Base-by-base conservation (phyloP, 2,797 vertebrate species). In the Psittacula echo region DNA sequence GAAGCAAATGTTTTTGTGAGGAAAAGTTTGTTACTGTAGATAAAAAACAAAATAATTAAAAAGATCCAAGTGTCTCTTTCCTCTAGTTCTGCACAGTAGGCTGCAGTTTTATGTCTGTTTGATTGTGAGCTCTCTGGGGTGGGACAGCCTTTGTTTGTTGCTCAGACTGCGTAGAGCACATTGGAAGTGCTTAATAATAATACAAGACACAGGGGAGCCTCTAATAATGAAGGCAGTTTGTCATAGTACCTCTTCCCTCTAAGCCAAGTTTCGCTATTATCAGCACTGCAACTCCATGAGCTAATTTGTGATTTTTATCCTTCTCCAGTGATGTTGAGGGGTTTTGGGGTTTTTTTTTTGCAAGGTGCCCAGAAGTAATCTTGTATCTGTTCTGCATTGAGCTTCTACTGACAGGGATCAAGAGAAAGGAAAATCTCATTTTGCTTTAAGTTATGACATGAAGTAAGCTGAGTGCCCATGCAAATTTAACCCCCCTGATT, bases 211-310 rank as follows among this genome's bases (percentile, higher is more conserved):
- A 44, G 79, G 95, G 95, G 97, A 97, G 77, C 75, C 51, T 95
- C 95, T 95, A 96, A 96, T 97, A 97, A 97, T 97, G 97, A 97
- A 95, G 87, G 85, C 61, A 92, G 86, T 97, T 96, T 96, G 93
- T 96, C 95, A 97, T 48, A 89, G 80, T 87, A 93, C 74, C 94
- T 68, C 83, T 95, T 94, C 34, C 47, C 80, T 93, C 60, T 89
- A 91, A 89, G 89, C 80, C 14, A 23, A 89, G 67, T 94, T 96
- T 96, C 0, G 5, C 91, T 84, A 26, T 93, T 95, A 86, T 88
- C 92, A 94, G 94, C 93, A 58, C 66, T 90, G 80, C 81, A 77
- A 73, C 58, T 94, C 78, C 73, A 2, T 50, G 78, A 95, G 94
- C 67, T 90, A 93, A 94, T 95, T 80, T 65, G 68, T 93, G 86